These are phyloP conservation scores for Drosophila ochracea DNA, from an alignment of 2,888 invertebrate genomes.

Conservation along the genomic window DNA sequence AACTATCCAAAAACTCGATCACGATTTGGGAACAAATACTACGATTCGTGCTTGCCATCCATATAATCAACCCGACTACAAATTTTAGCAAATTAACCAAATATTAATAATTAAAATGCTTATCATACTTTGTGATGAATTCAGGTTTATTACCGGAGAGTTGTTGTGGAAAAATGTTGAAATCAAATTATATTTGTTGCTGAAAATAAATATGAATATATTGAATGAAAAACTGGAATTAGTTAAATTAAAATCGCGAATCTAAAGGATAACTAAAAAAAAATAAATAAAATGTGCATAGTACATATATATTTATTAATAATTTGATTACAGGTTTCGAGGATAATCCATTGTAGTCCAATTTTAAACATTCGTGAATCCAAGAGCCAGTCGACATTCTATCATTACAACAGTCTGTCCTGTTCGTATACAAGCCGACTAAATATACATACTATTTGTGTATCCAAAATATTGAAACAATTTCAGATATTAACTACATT, in stretches of 20 bases:
- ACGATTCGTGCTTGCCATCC: constrained; percentile 96
- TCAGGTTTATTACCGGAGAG: background rate
- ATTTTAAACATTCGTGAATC: background rate
- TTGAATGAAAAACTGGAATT: background rate
- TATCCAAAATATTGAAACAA: constrained; percentile 64
- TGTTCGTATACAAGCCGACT: constrained; percentile 32
- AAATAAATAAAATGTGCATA: constrained; percentile 34
- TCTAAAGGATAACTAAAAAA: constrained; percentile 25
- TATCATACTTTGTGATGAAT: background rate
- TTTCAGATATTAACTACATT: constrained; percentile 62
- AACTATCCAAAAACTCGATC: constrained; percentile 93
- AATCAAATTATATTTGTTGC: background rate
- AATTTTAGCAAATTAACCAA: constrained; percentile 89
- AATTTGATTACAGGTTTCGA: constrained; percentile 4
- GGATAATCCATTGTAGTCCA: background rate
- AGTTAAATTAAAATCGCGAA: constrained; percentile 41
- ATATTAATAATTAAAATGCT: constrained; percentile 6
- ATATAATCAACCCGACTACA: constrained; percentile 96
- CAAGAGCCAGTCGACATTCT: background rate
- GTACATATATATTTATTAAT: constrained; percentile 14
- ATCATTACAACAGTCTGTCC: background rate
- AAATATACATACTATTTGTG: constrained; percentile 42
- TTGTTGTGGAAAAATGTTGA: background rate
- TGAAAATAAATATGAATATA: background rate
- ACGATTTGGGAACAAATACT: constrained; percentile 92